Conservation (phyloP, 2,888 invertebrate species). For the Hetaerina titia region DNA sequence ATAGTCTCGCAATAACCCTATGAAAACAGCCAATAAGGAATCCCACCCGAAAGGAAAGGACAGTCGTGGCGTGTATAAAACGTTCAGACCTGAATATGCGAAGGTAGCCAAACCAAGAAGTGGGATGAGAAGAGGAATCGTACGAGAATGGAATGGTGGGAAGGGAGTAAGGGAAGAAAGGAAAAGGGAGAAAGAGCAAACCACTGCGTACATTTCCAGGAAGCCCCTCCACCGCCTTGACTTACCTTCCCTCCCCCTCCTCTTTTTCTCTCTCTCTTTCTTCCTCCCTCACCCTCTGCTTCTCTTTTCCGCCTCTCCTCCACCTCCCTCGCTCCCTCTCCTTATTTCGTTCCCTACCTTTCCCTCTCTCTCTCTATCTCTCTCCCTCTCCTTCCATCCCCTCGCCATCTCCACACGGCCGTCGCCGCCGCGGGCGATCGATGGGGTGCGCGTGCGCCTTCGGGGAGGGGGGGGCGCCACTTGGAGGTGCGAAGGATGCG, state of each 20-base stretch:
- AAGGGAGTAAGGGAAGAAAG: not conserved
- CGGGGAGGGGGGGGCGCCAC: not conserved
- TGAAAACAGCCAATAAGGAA: not conserved
- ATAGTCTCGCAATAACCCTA: not conserved
- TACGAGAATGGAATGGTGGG: not conserved
- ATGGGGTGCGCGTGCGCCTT: constrained; percentile 46
- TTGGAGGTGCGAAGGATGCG: not conserved
- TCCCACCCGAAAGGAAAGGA: not conserved
- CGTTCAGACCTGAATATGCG: not conserved
- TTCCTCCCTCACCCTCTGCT: not conserved
- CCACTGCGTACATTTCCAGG: constrained; percentile 43
- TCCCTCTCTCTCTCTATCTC: not conserved
- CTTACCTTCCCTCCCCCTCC: not conserved
- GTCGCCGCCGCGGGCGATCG: constrained; percentile 46
- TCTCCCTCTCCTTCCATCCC: not conserved
- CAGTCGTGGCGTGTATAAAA: not conserved
- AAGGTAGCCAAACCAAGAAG: too few species aligned
- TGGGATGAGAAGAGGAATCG: not conserved
- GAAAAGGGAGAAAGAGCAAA: not conserved
- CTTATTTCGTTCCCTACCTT: not conserved
- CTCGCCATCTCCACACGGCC: not conserved
- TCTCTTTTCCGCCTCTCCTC: not conserved
- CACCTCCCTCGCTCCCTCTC: not conserved
- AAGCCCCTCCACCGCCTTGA: not conserved
- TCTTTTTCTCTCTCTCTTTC: not conserved